A percentile compares a stretch with the other conserved stretches of the same genome.
Conservation (phyloP, 1,140 invertebrate species). For the Hylaeus anthracinus region DNA sequence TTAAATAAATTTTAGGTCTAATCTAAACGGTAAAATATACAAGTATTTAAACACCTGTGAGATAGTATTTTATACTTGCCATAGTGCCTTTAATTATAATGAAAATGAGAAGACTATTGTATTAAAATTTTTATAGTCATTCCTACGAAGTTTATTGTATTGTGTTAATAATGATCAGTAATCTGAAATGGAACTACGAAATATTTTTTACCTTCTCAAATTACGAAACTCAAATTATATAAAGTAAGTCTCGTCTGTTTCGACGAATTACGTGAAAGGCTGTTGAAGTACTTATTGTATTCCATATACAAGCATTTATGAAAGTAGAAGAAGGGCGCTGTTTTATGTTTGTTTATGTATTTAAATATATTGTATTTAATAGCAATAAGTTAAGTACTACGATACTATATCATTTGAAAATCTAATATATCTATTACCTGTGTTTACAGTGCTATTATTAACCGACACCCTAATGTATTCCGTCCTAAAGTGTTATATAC, state of each 20-base stretch:
- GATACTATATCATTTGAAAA: constrained; percentile 54
- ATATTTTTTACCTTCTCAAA: constrained; percentile 17
- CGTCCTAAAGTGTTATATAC: constrained; percentile 60
- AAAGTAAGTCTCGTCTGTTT: neutral
- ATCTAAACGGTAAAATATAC: neutral
- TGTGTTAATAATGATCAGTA: constrained; percentile 11
- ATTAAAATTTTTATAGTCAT: constrained; percentile 42
- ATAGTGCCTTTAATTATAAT: constrained; percentile 56
- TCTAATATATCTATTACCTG: constrained; percentile 55
- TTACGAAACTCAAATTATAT: constrained; percentile 7
- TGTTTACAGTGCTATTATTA: constrained; percentile 51
- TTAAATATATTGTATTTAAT: constrained; percentile 61
- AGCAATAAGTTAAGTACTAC: constrained; percentile 43
- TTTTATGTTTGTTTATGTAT: constrained; percentile 44
- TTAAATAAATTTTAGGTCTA: constrained; percentile 7
- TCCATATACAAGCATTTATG: constrained; percentile 29
- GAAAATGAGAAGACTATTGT: constrained; percentile 24
- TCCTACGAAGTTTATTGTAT: constrained; percentile 34
- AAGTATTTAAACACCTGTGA: constrained; percentile 41
- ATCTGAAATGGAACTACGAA: constrained; percentile 24
- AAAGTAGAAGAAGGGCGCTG: constrained; percentile 25
- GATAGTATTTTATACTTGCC: constrained; percentile 47
- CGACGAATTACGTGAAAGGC: constrained; percentile 28
- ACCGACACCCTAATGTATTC: constrained; percentile 62
- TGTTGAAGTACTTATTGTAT: constrained; percentile 50